Conservation (phyloP, 2,113 vertebrate species). For the Danionella cerebrum region DNA sequence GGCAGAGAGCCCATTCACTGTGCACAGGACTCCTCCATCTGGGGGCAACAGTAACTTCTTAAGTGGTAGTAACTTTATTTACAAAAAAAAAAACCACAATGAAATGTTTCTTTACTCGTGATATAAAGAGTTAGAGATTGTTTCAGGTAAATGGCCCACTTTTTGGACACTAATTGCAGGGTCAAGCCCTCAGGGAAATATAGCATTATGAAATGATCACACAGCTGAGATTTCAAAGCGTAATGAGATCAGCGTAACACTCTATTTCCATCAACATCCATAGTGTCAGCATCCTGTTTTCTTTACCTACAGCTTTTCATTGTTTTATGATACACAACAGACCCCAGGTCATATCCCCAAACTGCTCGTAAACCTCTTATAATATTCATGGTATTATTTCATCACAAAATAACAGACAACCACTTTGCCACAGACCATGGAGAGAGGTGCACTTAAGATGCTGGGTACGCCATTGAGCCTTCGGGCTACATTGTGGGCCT, state of each 20-base stretch:
- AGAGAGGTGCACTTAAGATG: no score
- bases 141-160: background rate
- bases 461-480: no score
- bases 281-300: background rate
- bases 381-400: no score
- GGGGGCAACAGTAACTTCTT: conserved; percentile 63
- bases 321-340: background rate
- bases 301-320: background rate
- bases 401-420: background rate
- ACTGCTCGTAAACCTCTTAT: background rate
- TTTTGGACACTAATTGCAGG: background rate
- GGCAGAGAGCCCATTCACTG: conserved; percentile 64
- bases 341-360: background rate
- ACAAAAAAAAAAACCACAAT: background rate
- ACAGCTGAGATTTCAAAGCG: background rate
- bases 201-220: background rate
- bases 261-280: background rate
- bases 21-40: conserved; percentile 56
- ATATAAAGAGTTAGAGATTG: background rate
- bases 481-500: no score
- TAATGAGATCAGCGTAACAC: conserved; percentile 11
- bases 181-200: background rate
- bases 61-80: conserved; percentile 57
- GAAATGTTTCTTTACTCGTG: background rate
- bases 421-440: background rate